Base-by-base conservation (phyloP, 2,113 vertebrate genomes). In the Cichladusa arquata region DNA sequence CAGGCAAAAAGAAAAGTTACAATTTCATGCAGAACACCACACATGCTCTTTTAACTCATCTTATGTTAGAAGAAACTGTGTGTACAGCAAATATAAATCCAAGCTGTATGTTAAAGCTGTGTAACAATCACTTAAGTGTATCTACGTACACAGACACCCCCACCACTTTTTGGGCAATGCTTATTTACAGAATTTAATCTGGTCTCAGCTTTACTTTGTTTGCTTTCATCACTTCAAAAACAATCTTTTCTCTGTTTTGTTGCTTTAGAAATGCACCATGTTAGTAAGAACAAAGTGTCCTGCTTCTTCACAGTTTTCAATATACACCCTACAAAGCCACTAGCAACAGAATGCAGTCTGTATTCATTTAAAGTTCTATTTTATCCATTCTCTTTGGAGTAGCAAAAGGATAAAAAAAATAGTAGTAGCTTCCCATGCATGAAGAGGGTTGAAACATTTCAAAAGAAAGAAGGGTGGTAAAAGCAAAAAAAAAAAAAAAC, bases 141-240 rank as follows among this genome's bases (percentile, higher is more conserved):
- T 53, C 36, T 71, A 28, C 31, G 64, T 29, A 79, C 14, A 62
- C 19, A 76, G 38, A 54, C 11, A 54, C 23, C 17, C 18, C 18
- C 45, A 9, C 2, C 58, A 47, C 13, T 56, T 76, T 89, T 45
- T 14, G 53, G 74, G 71, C 33, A 94, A 45, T 69, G 60, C 42
- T 95, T 95, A 88, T 67, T 81, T 82, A 72, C 12, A 90, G 74
- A 85, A 79, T 50, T 82, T 40, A 77, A 93, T 26, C 33, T 47
- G 19, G 20, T 80, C 45, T 86, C 58, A 83, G 76, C 38, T 86
- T 88, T 79, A 51, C 36, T 91, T 69, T 85, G 47, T 91, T 72
- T 82, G 48, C 74, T 92, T 95, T 90, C 84, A 91, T 45, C 58
- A 91, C 42, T 76, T 85, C 62, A 82, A 80, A 93, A 95, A 8